Base-by-base conservation (phyloP, 1,140 invertebrate species). In the Forficula auricularia region DNA sequence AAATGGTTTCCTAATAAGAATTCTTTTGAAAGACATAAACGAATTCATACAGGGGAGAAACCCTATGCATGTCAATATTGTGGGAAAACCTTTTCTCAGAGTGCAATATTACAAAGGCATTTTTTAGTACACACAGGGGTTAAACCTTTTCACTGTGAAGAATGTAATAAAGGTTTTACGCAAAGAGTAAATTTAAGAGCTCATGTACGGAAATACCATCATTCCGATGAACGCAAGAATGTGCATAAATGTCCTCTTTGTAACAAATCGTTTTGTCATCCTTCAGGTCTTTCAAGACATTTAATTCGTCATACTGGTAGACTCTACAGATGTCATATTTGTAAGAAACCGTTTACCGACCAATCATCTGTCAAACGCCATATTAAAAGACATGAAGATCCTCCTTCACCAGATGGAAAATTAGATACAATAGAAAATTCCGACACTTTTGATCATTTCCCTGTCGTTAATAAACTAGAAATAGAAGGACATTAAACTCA, bases 101-200 rank as follows among this genome's bases (percentile, higher is more conserved):
- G 79, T 40, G 82, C 83, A 56, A 82, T 87, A 48, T 65, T 89
- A 12, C 67, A 78, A 19, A 71, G 84, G 0, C 87, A 92, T 60
- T 69, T 82, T 48, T 75, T 85, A 57, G 80, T 79, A n/a, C 86
- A 92, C 53, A 81, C 78, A 1, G 84, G 86, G 43, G 71, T 77
- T 48, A 81, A 82, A 54, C 86, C 85, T 0, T 82, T 79, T 60
- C 72, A 74, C 52, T 88, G 84, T 56, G 65, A 72, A 31, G 69
- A 73, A 46, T 89, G 86, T 54, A 61, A 68, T 0, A 77, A 83
- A 50, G 73, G 73, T 38, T 81, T 80, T 55, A 77, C 76, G 1
- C 77, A 80, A 54, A 72, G 75, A 34, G 71, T 72, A 49, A 71
- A 75, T 10, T 58, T 82, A 2, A 62, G 65, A 36, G 64, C 72